Percentiles rank a stretch among this genome's conserved stretches.
Conservation (phyloP, 2,797 vertebrate genomes). For the Caiman crocodilus region DNA sequence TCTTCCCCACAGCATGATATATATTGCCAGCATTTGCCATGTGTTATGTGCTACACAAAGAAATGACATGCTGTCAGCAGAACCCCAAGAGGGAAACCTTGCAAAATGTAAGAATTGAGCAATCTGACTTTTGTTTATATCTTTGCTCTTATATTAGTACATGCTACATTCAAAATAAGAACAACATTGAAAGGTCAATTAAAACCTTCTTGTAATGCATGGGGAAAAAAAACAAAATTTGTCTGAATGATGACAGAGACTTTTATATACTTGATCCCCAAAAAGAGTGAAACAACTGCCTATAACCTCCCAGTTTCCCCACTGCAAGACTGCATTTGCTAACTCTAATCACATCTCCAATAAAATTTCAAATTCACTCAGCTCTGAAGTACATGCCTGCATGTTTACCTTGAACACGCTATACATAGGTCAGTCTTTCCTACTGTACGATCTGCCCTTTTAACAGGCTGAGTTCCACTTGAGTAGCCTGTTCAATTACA, state of each 20-base stretch:
- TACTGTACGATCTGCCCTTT: background rate
- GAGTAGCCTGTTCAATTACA: slow-evolving; percentile 35
- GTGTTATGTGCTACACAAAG: background rate
- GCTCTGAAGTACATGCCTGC: background rate
- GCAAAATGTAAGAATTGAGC: background rate
- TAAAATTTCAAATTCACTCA: background rate
- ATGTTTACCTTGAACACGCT: background rate
- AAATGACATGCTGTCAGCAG: background rate
- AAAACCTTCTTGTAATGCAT: background rate
- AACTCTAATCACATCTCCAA: background rate
- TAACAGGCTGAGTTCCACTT: slow-evolving; percentile 18
- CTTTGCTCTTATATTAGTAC: background rate
- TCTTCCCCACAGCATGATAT: background rate
- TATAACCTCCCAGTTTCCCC: rapidly evolving
- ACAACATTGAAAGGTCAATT: background rate
- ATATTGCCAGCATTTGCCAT: background rate
- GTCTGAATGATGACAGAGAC: too few species aligned
- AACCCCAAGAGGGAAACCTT: background rate
- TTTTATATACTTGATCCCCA: background rate
- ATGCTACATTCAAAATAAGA: background rate
- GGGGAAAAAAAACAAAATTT: too few species aligned
- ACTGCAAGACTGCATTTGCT: background rate
- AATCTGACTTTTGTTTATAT: background rate
- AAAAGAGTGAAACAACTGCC: background rate
- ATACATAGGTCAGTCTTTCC: background rate